Base-by-base conservation (phyloP, 2,797 vertebrate species). In the Alectoris magna region DNA sequence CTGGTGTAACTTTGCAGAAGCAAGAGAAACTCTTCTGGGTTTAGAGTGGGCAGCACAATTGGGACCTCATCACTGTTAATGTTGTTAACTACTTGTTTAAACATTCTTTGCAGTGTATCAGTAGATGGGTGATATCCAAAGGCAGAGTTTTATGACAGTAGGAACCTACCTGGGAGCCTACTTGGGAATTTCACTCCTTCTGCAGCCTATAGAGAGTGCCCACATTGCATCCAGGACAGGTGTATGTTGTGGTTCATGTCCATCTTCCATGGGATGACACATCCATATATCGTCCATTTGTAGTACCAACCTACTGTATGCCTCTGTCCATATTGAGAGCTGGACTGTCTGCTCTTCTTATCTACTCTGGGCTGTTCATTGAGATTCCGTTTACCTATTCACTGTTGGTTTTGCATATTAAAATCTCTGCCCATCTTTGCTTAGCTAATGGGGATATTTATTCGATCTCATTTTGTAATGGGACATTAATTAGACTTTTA, bases 401-500 rank as follows among this genome's bases (percentile, higher is more conserved):
- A n/a, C 16, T 86, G 91, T 93, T 93, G 88, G 79, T 72, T 93
- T 93, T 95, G 55, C 41, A n/a, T 24, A 2, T 78, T 74, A 66
- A 88, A 95, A 91, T 88, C 81, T 75, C 78, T 80, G 53, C 29
- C 84, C 67, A 56, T 90, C 90, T 94, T 95, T 94, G 78, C 86
- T 94, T 39, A 93, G 75, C 78, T 94, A 90, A 89, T 86, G 55
- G 84, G 64, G 49, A 72, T 93, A 56, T 93, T 92, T 62, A 39
- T 10, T 14, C 16, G 59, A 48, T 92, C 64, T 92, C 70, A 63
- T 87, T 92, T 91, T 67, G n/a, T 82, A 95, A 95, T 73, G 66
- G 60, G 76, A 29, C 6, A 0, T 88, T 94, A 84, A 88, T 95
- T 93, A 90, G 84, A 38, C 38, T 91, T 91, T 85, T 71, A 18